Evolutionary conservation across 2,888 invertebrate genomes (phyloP), one percentile per base, ranked within the genome.

Genomic region (Atrina japonica): DNA sequence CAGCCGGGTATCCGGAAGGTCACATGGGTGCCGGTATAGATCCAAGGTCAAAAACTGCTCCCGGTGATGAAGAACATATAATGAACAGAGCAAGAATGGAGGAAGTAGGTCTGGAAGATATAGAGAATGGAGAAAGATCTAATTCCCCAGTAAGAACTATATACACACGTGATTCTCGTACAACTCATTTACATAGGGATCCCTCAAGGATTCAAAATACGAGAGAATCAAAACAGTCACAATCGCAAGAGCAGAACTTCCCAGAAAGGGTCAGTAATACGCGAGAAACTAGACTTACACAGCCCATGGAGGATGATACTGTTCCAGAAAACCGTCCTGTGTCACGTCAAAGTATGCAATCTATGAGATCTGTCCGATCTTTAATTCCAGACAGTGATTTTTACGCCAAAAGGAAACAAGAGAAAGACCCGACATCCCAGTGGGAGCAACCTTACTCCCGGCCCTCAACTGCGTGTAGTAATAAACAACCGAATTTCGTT

Each of bases 391-490:
- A 75, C 59, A 67, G 66, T 52, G 80, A 78, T 9, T 81, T 77
- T 61, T 79, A 82, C 65, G 70, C 78, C 16, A 70, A 76, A 65
- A 70, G 68, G 45, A 81, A 76, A 53, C 55, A 64, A 14, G 78
- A 80, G 9, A 76, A 77, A 55, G 78, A 79, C 63, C 78, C 77
- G 2, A 76, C 75, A 29, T 66, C 75, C 0, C 73, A 69, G 58
- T 83, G 83, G 83, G 81, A 81, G 53, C 77, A 78, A 1, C 76
- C 75, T 43, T 83, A 81, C 60, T 75, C 76, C 6, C 52, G 79
- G 16, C 77, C 80, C 3, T 70, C 73, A 5, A 80, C 81, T 1
- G 63, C 69, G 30, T 64, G 64, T 30, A 64, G 60, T 30, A 55
- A 64, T 25, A 49, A 53, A 29, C 64, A 52, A 14, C 55, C 68